Percentiles rank a stretch among this genome's conserved stretches.
phyloP scores from a whole-genome alignment of 2,113 vertebrate species.

The Hyperoodon ampullatus region DNA sequence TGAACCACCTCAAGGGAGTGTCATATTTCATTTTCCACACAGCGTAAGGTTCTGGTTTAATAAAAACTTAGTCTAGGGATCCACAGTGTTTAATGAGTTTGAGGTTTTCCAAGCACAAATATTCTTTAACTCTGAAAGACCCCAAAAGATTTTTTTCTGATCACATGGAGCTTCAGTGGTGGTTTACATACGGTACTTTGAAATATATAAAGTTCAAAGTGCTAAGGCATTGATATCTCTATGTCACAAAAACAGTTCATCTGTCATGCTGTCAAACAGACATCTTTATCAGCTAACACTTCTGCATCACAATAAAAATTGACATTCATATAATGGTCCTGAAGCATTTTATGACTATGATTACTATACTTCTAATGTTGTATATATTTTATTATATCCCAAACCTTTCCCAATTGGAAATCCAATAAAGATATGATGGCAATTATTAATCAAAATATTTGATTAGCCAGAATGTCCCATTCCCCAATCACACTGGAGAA shows the following conservation, averaged over 20 bases:
- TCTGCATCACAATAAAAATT: slow-evolving; percentile 57
- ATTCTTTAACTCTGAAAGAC: slow-evolving; percentile 38
- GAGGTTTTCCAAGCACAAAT: not conserved
- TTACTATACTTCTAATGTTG: slow-evolving; percentile 25
- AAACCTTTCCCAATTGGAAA: slow-evolving; percentile 47
- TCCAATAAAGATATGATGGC: slow-evolving; percentile 35
- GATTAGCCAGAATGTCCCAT: slow-evolving; percentile 35
- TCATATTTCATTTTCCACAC: not conserved
- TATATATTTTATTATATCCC: slow-evolving; percentile 36
- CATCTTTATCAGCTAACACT: slow-evolving; percentile 55
- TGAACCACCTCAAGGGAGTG: not conserved
- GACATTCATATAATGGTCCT: slow-evolving; percentile 52
- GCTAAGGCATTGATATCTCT: not conserved
- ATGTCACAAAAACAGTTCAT: not conserved
- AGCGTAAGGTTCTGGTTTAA: not conserved
- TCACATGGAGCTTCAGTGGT: not conserved
- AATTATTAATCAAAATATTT: slow-evolving; percentile 66
- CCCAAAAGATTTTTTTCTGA: slow-evolving; percentile 1
- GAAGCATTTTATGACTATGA: slow-evolving; percentile 57
- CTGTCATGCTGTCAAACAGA: slow-evolving; percentile 48
- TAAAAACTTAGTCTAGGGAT: not conserved
- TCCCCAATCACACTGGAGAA: not conserved
- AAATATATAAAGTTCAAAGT: slow-evolving; percentile 36
- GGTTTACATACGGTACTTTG: slow-evolving; percentile 5
- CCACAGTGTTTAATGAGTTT: not conserved